Conservation (phyloP, 2,113 vertebrate genomes). For the Turnix velox region DNA sequence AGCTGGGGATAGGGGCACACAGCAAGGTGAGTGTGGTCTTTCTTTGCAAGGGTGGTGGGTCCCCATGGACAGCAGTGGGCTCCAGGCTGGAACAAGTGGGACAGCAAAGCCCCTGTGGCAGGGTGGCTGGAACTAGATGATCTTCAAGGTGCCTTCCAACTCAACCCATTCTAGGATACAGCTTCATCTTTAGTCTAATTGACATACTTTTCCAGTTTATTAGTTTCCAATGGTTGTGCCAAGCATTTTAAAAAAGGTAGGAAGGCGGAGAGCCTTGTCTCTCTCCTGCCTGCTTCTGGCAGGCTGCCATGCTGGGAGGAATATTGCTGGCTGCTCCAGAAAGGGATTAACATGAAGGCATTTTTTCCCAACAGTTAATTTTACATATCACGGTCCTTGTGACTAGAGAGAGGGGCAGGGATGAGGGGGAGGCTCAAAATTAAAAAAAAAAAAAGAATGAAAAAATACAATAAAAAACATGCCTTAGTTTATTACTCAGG, state of each 20-base stretch:
- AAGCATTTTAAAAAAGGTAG: slow-evolving; percentile 70
- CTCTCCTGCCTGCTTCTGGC: slow-evolving; percentile 53
- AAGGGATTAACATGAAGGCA: slow-evolving; percentile 59
- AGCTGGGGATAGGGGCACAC: no score
- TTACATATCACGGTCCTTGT: slow-evolving; percentile 58
- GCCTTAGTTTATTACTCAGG: slow-evolving; percentile 53
- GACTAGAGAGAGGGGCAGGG: slow-evolving; percentile 37
- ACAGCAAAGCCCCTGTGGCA: no score
- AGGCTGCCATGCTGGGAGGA: slow-evolving; percentile 36
- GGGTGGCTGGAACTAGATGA: no score
- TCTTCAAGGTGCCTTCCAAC: no score
- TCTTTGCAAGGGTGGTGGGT: no score
- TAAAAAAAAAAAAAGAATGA: background rate
- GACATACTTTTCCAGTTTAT: slow-evolving; percentile 69
- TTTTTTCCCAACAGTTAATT: slow-evolving; percentile 66
- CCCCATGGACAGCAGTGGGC: no score
- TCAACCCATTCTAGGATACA: no score
- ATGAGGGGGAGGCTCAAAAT: background rate
- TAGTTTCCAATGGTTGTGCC: slow-evolving; percentile 72
- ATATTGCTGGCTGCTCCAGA: slow-evolving; percentile 57
- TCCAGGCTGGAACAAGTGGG: no score
- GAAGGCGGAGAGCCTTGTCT: slow-evolving; percentile 64
- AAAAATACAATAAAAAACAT: background rate
- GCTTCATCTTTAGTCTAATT: slow-evolving; percentile 65
- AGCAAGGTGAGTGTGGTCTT: no score